Conservation (phyloP, 2,113 vertebrate species). For the Caretta caretta region DNA sequence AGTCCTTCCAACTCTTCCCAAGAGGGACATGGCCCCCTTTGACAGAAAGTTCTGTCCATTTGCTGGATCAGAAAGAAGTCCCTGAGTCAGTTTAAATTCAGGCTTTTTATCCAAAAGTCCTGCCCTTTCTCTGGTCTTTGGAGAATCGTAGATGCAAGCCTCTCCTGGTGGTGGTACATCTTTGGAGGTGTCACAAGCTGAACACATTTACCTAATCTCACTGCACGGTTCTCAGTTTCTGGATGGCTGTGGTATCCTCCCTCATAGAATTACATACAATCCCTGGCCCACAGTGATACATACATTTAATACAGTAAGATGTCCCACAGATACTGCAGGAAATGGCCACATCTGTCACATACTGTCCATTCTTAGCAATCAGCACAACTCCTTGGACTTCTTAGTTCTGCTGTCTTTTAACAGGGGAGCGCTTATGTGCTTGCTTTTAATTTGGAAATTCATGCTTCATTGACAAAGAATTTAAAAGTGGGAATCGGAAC, state of each 20-base stretch:
- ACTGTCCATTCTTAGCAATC: not conserved
- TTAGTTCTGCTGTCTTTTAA: not conserved
- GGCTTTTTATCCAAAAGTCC: no score
- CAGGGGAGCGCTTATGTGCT: not conserved
- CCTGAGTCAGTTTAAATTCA: no score
- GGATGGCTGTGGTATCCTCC: not conserved
- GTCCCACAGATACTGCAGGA: not conserved
- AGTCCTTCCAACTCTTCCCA: no score
- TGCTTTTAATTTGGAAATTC: not conserved
- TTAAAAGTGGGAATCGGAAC: not conserved
- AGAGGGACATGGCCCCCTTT: no score
- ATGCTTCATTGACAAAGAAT: not conserved
- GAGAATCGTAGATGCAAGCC: no score
- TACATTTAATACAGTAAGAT: no score
- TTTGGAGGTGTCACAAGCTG: no score
- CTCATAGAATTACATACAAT: not conserved
- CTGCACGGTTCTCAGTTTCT: not conserved
- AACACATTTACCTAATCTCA: not conserved
- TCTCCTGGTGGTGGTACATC: no score
- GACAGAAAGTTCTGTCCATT: no score
- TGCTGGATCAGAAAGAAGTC: no score
- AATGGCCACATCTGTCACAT: not conserved
- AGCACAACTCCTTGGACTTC: not conserved
- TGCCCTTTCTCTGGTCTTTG: no score
- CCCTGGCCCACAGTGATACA: not conserved